Conservation (phyloP, 2,113 vertebrate species). For the Pandion haliaetus region DNA sequence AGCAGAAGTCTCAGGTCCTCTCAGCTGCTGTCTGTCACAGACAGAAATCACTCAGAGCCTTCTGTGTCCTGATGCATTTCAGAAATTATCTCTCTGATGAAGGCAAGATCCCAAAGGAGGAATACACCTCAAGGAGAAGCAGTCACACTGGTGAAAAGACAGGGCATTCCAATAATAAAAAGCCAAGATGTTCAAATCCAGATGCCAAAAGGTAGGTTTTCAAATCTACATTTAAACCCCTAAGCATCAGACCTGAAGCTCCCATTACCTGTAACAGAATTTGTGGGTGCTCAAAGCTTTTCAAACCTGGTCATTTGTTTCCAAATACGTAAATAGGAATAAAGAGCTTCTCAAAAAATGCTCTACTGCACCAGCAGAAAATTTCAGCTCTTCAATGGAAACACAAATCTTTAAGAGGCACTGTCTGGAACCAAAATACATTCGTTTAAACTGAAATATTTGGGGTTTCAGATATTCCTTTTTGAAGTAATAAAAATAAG, state of each 20-base stretch:
- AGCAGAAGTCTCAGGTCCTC: not conserved
- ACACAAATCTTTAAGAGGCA: not conserved
- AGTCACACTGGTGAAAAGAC: not conserved
- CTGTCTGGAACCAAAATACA: not conserved
- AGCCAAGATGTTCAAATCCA: not conserved
- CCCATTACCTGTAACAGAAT: not conserved
- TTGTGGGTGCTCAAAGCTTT: not conserved
- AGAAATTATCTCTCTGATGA: not conserved
- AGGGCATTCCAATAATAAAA: not conserved
- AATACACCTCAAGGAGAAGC: not conserved
- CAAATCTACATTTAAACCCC: not conserved
- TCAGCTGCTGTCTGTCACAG: not conserved
- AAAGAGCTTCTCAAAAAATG: not conserved
- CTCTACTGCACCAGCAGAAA: not conserved
- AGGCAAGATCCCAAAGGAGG: not conserved
- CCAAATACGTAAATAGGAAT: not conserved
- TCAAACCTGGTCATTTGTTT: not conserved
- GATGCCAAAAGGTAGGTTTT: not conserved
- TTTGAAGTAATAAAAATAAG: not conserved
- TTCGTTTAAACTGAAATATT: conserved; percentile 4
- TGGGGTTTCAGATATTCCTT: not conserved
- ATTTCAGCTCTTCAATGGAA: not conserved
- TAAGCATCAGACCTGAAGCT: not conserved
- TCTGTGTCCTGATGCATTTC: not conserved
- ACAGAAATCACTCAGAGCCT: not conserved